A percentile compares a stretch with the other conserved stretches of the same genome.
phyloP scores from a whole-genome alignment of 2,113 vertebrate genomes.

The Cygnus buccinator region DNA sequence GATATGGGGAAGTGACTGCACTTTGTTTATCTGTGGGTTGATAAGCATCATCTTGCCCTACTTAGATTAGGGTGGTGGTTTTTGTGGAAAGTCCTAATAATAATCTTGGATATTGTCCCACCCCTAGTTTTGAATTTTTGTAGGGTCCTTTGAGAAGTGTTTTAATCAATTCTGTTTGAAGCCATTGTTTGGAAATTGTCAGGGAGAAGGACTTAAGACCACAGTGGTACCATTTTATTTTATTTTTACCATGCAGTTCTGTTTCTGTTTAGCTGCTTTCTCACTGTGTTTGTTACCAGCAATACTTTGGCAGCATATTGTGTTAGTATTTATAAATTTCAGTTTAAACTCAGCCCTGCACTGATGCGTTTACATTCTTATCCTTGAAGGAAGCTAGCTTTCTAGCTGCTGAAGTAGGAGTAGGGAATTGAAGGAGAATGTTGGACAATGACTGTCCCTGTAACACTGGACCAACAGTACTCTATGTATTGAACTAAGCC shows the following conservation, averaged over 20 bases:
- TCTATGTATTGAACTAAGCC: background rate
- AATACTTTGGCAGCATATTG: background rate
- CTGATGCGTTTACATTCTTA: background rate
- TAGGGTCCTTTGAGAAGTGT: background rate
- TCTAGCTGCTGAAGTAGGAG: background rate
- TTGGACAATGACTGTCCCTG: background rate
- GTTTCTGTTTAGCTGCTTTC: background rate
- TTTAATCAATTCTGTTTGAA: background rate
- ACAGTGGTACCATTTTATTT: background rate
- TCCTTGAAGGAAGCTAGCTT: background rate
- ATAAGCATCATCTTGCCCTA: background rate
- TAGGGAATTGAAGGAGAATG: background rate
- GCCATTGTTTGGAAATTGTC: background rate
- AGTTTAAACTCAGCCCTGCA: background rate
- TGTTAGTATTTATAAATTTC: background rate
- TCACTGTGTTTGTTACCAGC: background rate
- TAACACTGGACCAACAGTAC: background rate
- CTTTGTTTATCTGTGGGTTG: background rate
- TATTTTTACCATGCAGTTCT: fast-evolving
- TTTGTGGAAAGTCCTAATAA: background rate
- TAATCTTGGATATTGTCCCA: background rate
- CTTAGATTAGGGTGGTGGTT: background rate
- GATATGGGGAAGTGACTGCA: background rate
- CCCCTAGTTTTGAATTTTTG: background rate
- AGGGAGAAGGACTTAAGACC: background rate